phyloP scores from a whole-genome alignment of 2,113 vertebrate genomes.

The Orthochromis malagaraziensis region DNA sequence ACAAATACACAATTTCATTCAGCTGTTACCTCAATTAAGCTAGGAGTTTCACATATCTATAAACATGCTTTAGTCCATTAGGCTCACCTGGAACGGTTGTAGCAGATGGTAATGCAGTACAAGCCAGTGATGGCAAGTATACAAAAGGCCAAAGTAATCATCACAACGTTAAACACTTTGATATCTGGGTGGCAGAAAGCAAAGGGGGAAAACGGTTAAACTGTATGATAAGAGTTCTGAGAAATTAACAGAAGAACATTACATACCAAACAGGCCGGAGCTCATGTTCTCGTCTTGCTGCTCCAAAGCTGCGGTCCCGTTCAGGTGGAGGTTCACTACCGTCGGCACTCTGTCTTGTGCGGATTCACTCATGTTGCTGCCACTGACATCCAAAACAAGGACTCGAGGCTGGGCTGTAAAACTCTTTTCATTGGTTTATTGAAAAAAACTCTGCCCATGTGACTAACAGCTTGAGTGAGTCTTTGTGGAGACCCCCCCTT shows the following conservation, averaged over 20 bases:
- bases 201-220: background rate
- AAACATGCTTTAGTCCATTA: rapidly evolving
- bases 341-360: background rate
- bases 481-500: conserved; percentile 48
- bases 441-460: conserved; percentile 40
- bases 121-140: conserved; percentile 49
- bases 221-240: background rate
- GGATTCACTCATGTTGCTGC: conserved; percentile 53
- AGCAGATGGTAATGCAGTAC: conserved; percentile 56
- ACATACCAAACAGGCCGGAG: conserved; percentile 25
- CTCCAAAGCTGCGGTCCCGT: conserved; percentile 25
- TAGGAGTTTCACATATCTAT: background rate
- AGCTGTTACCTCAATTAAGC: background rate
- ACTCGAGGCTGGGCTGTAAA: background rate
- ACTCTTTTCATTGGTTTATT: conserved; percentile 20
- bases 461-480: conserved; percentile 50
- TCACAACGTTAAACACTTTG: conserved; percentile 55
- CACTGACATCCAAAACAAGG: conserved; percentile 18
- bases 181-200: conserved; percentile 40
- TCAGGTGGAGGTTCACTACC: conserved; percentile 6
- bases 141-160: conserved; percentile 51
- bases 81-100: conserved; percentile 61
- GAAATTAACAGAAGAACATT: background rate
- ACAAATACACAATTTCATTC: background rate
- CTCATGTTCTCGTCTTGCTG: conserved; percentile 2